Percentiles rank a stretch among this genome's conserved stretches.
Evolutionary conservation across 2,113 vertebrate species (phyloP).

Genomic region (Lampris incognitus): DNA sequence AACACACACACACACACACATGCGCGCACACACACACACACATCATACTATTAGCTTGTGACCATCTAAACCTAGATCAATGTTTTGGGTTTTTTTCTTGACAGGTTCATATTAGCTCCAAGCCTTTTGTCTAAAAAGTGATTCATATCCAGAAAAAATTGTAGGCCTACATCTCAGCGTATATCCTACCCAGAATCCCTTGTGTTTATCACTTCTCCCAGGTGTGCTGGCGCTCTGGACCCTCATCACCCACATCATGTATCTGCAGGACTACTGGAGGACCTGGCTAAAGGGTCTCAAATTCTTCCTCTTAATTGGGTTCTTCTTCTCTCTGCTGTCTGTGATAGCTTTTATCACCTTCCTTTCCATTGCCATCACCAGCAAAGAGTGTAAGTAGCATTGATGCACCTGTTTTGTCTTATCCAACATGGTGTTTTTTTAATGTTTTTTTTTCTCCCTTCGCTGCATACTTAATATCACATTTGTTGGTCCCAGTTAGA

Average conservation of each 20-base stretch:
- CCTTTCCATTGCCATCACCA: conserved; percentile 85
- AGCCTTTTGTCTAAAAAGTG: no score
- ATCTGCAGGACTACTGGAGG: conserved; percentile 96
- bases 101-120: background rate
- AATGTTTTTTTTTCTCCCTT: background rate
- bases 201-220: conserved; percentile 54
- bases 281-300: conserved; percentile 95
- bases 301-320: conserved; percentile 89
- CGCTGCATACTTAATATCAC: no score
- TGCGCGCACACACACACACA: background rate
- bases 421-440: background rate
- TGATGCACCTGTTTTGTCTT: background rate
- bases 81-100: background rate
- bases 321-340: conserved; percentile 86
- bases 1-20: background rate
- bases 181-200: background rate
- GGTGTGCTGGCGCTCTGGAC: conserved; percentile 96
- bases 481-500: no score
- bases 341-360: conserved; percentile 87
- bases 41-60: background rate
- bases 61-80: background rate
- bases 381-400: conserved; percentile 87
- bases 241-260: conserved; percentile 94
- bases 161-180: no score
- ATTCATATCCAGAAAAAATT: no score